phyloP scores from a whole-genome alignment of 2,113 vertebrate species.

The Heteronetta atricapilla region DNA sequence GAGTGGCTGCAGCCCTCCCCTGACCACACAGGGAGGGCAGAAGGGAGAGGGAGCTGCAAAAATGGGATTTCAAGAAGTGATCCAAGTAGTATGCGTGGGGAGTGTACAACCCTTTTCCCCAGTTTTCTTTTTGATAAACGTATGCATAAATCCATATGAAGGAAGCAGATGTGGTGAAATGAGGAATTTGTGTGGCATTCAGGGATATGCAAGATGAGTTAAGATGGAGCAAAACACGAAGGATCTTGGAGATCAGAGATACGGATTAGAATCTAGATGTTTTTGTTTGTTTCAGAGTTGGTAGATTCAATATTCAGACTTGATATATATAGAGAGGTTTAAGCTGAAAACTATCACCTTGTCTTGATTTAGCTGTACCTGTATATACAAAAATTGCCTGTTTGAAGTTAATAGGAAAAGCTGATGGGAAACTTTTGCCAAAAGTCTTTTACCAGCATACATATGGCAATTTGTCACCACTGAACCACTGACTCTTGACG shows the following conservation, averaged over 20 bases:
- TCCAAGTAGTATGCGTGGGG: neutral
- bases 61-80: neutral
- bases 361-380: neutral
- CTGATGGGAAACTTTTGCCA: neutral
- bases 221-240: neutral
- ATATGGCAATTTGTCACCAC: neutral
- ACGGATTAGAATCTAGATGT: neutral
- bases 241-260: neutral
- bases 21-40: rapidly evolving
- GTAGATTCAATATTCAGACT: neutral
- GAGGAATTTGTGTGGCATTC: neutral
- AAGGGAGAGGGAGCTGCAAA: neutral
- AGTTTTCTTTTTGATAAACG: neutral
- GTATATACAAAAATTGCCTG: neutral
- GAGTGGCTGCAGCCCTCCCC: neutral
- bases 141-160: neutral
- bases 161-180: neutral
- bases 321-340: neutral
- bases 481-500: neutral
- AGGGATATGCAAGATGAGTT: neutral
- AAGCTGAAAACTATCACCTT: neutral
- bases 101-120: neutral
- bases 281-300: neutral
- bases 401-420: neutral
- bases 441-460: neutral